A percentile compares a stretch with the other conserved stretches of the same genome.
phyloP scores from a whole-genome alignment of 2,888 invertebrate species.

The Nudaria mundana region DNA sequence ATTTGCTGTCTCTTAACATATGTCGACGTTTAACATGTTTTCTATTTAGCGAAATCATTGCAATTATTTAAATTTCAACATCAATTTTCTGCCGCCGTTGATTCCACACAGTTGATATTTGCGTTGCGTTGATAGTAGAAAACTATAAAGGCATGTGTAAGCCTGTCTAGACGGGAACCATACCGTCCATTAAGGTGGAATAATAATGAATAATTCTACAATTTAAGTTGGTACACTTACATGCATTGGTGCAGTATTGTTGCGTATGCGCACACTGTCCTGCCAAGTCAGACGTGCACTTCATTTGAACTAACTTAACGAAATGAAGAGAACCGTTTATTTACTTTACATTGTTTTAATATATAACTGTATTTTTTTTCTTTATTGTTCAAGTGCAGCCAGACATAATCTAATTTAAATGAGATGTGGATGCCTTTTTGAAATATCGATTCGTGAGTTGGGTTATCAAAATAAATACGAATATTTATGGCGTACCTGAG shows the following conservation, averaged over 20 bases:
- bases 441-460: neutral
- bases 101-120: too few relatives aligned
- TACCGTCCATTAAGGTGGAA: conserved; percentile 39
- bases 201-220: conserved; percentile 56
- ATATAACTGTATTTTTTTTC: conserved; percentile 48
- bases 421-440: neutral
- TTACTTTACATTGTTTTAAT: conserved; percentile 38
- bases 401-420: conserved; percentile 25
- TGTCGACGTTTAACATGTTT: too few relatives aligned
- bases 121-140: too few relatives aligned
- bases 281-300: conserved; percentile 40
- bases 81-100: conserved; percentile 25
- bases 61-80: too few relatives aligned
- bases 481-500: neutral
- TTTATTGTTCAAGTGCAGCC: conserved; percentile 23
- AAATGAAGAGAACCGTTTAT: conserved; percentile 39
- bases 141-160: too few relatives aligned
- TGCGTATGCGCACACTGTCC: conserved; percentile 45
- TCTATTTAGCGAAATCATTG: too few relatives aligned
- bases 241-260: conserved; percentile 45
- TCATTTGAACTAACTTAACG: conserved; percentile 38
- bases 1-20: conserved; percentile 25
- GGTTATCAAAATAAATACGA: neutral
- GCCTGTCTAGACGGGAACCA: conserved; percentile 34
- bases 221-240: conserved; percentile 48